Conservation (phyloP, 2,888 invertebrate species). For the Trichogramma dendrolimi region DNA sequence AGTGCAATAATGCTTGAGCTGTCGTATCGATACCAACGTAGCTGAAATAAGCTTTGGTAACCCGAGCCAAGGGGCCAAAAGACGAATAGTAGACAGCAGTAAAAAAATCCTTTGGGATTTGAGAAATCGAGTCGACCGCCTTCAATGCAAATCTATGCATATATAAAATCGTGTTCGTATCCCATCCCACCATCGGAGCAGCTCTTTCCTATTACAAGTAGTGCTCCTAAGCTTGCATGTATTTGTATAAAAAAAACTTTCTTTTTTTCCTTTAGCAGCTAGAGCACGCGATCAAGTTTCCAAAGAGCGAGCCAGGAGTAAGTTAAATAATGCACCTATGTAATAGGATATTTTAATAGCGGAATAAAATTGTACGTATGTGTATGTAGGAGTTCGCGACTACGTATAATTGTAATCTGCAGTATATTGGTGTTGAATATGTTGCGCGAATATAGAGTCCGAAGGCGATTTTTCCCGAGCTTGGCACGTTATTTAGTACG, state of each 20-base stretch:
- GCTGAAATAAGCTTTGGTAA: not conserved
- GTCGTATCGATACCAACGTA: no score
- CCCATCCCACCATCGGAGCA: no score
- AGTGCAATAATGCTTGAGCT: no score
- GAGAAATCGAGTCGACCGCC: slow-evolving; percentile 2
- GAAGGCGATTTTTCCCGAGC: no score
- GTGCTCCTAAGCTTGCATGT: not conserved
- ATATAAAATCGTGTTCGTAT: no score
- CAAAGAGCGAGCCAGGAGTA: not conserved
- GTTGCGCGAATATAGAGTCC: no score
- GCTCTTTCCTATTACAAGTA: not conserved
- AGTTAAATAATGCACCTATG: slow-evolving; percentile 20
- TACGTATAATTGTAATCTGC: no score
- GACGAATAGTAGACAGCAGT: slow-evolving; percentile 14
- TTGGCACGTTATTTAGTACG: no score
- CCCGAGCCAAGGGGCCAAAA: slow-evolving; percentile 4
- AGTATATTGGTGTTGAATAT: no score
- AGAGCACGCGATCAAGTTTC: slow-evolving; percentile 15
- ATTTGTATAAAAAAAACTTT: no score
- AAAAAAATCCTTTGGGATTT: slow-evolving; percentile 5
- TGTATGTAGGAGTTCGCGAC: no score
- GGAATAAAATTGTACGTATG: slow-evolving; percentile 13
- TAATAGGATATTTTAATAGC: slow-evolving; percentile 27
- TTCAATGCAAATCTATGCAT: not conserved
- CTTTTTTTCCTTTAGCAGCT: not conserved